phyloP scores from a whole-genome alignment of 1,140 invertebrate genomes.

The Trachymyrmex septentrionalis region DNA sequence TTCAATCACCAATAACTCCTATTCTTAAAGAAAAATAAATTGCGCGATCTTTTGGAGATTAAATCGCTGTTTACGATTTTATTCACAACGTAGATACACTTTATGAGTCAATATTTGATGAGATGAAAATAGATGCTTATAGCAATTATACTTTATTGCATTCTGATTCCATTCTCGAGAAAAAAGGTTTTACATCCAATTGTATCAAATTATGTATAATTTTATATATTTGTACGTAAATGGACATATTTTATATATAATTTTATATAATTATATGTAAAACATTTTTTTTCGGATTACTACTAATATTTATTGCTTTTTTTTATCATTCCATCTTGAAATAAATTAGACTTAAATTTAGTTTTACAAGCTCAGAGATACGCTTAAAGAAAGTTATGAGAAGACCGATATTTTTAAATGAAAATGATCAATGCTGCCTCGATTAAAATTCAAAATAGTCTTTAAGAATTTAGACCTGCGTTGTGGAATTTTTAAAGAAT shows the following conservation, averaged over 20 bases:
- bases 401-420: not conserved
- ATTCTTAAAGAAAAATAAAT: not conserved
- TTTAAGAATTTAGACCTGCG: not conserved
- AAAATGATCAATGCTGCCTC: not conserved
- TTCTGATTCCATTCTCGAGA: not conserved
- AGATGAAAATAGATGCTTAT: not conserved
- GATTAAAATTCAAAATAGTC: slow-evolving; percentile 16
- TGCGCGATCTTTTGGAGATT: not conserved
- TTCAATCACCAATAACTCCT: not conserved
- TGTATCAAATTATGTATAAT: no score
- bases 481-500: slow-evolving; percentile 18
- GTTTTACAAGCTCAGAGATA: not conserved
- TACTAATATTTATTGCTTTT: not conserved
- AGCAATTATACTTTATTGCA: not conserved
- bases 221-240: no score
- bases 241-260: no score
- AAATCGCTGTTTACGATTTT: slow-evolving; percentile 5
- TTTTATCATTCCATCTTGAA: not conserved
- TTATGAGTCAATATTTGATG: not conserved
- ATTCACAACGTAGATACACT: not conserved
- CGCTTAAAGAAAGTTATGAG: not conserved
- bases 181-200: no score
- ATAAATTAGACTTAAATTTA: slow-evolving; percentile 2
- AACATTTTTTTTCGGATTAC: no score
- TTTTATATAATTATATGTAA: no score